Percentiles rank a stretch among this genome's conserved stretches.
Evolutionary conservation across 2,113 vertebrate species (phyloP).

Genomic region (Xiphophorus hellerii): DNA sequence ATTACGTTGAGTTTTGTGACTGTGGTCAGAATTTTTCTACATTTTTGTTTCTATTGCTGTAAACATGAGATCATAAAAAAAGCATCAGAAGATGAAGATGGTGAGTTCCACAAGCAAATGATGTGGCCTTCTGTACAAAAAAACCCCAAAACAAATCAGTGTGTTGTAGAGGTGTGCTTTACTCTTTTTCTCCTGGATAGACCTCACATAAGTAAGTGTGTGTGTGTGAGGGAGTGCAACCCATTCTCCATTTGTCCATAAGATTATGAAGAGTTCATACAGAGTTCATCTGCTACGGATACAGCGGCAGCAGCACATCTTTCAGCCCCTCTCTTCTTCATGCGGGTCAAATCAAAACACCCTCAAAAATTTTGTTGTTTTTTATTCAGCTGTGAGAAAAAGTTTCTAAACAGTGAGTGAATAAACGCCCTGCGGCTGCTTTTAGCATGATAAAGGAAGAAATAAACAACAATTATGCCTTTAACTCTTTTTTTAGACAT

Average conservation of each 20-base stretch:
- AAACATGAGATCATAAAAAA: neutral
- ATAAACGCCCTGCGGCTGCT: slow-evolving; percentile 8
- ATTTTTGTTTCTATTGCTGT: no score
- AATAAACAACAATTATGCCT: neutral
- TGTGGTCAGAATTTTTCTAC: neutral
- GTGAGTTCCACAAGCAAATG: neutral
- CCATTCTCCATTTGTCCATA: slow-evolving; percentile 79
- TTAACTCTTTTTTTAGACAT: neutral
- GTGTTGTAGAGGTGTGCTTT: slow-evolving; percentile 14
- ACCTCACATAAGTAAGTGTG: slow-evolving; percentile 12
- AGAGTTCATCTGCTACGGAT: slow-evolving; percentile 79
- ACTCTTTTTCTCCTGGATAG: slow-evolving; percentile 12
- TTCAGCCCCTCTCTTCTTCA: slow-evolving; percentile 43
- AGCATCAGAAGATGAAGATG: neutral
- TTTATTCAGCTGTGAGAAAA: slow-evolving; percentile 2
- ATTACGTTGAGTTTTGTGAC: slow-evolving; percentile 7
- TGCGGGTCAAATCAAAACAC: slow-evolving; percentile 42
- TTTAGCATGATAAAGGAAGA: neutral
- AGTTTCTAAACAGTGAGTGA: slow-evolving; percentile 41
- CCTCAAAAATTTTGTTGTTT: neutral
- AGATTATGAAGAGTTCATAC: slow-evolving; percentile 83
- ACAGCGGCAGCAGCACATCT: slow-evolving; percentile 64
- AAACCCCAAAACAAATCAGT: neutral
- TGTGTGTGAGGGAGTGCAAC: slow-evolving; percentile 49
- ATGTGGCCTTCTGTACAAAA: neutral